A percentile compares a stretch with the other conserved stretches of the same genome.
Conservation (phyloP, 2,888 invertebrate genomes). For the Agrochola lota region DNA sequence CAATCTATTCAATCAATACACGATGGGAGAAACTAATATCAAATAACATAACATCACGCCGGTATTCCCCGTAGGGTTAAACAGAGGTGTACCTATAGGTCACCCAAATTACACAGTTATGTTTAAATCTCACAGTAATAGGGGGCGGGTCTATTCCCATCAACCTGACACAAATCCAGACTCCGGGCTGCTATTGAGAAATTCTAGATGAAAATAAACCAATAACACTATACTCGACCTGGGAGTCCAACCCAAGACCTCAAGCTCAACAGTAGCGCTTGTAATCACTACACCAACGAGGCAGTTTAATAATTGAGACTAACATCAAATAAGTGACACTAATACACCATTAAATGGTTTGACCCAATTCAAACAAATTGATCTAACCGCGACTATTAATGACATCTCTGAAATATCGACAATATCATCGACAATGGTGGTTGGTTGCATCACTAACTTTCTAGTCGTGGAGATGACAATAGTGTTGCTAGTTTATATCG, state of each 20-base stretch:
- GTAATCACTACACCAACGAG: not conserved
- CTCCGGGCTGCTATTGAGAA: not conserved
- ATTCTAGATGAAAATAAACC: not conserved
- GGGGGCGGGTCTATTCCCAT: not conserved
- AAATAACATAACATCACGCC: not conserved
- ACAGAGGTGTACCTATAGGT: not conserved
- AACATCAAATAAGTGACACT: constrained; percentile 13
- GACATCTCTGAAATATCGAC: constrained; percentile 45
- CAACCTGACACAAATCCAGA: not conserved
- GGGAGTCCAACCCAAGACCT: not conserved
- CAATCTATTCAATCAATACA: not conserved
- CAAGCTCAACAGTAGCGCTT: not conserved
- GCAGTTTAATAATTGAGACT: not conserved
- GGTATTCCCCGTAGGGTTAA: no score
- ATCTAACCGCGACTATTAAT: constrained; percentile 49
- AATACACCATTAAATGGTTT: constrained; percentile 24
- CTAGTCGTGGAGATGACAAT: constrained; percentile 48
- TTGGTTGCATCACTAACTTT: constrained; percentile 56
- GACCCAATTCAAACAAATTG: constrained; percentile 55
- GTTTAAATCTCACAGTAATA: not conserved
- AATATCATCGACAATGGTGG: constrained; percentile 36
- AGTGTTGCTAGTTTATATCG: constrained; percentile 37
- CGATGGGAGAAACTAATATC: not conserved
- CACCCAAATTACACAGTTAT: not conserved
- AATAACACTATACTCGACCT: no score